Base-by-base conservation (phyloP, 2,113 vertebrate species). In the Dipodomys merriami region DNA sequence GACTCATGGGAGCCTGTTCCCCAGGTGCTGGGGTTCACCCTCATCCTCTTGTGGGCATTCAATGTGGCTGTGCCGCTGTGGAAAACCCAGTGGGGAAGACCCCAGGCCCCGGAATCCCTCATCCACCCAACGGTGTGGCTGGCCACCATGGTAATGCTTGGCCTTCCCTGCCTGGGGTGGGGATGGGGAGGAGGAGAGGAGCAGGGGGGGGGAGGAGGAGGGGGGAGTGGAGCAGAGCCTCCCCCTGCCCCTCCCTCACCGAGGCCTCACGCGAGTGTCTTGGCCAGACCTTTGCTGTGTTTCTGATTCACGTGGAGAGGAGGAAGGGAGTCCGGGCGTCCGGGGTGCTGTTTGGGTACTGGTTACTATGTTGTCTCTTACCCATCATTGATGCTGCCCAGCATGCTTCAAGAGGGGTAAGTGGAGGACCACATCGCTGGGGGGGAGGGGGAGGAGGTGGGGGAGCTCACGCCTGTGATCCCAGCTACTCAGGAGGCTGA, bases 291-390 rank as follows among this genome's bases (percentile, higher is more conserved):
- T 98, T 99, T 25, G 98, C 98, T 0, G 67, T 99, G 76, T 98
- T 98, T 95, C 98, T 99, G 91, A 98, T 98, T 91, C 99, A 99
- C 80, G 76, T 87, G 25, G 99, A 99, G 97, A 98, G 99, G 96
- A 97, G 97, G 94, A 98, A 97, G 85, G 99, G 99, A 19, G 97
- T 99, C 88, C 99, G 98, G 68, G 98, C 99, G 23, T 99, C 99
- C 1, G 98, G 99, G 4, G 95, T 99, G 95, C 98, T 99, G 6
- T 97, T 99, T 94, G 97, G 99, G 80, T 99, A 99, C 97, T 99
- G 99, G 99, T 97, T 99, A 72, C 98, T 99, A 93, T 98, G 98
- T 2, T 98, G 98, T 20, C 4, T 99, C 91, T 98, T 98, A 72
- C 96, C 98, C 46, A 97, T 98, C 76, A 97, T 97, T 74, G 98